Evolutionary conservation across 1,140 invertebrate genomes (phyloP), one percentile per base, ranked within the genome.

Genomic region (Rhagoletis zephyria): DNA sequence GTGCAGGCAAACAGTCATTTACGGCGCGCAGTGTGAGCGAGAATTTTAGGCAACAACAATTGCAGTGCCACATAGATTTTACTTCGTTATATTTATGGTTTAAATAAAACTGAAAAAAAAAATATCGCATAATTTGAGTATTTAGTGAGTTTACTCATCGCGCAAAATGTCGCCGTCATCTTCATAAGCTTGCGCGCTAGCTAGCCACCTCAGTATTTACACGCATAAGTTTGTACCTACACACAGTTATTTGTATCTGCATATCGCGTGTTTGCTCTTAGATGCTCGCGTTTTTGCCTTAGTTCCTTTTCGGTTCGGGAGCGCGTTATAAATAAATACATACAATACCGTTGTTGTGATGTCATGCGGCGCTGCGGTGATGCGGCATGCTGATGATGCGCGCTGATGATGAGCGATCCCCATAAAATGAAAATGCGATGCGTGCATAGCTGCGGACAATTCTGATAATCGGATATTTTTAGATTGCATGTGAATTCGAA

Each of bases 401-500:
- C 45, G 48, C 12, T 30, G 30, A 30, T 56, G 51, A 56, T 81
- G 16, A 81, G 45, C 45, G 16, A 81, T 51, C n/a, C 10, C 14
- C n/a, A 56, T n/a, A n/a, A 51, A 81, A 56, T 81, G 74, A 12
- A 19, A 81, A 56, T 81, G 74, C 74, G 74, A 19, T 81, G 74
- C 74, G 74, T 81, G 74, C 74, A 81, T 81, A 81, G 74, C 74
- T 81, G 74, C n/a, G 74, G 48, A 81, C 74, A 56, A 81, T 81
- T 81, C 19, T 81, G 74, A 81, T 81, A 81, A 81, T 56, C 42
- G 74, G 74, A 30, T 81, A 81, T 81, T 81, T 81, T 81, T 81
- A 81, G 74, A 81, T 30, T 81, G 74, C 74, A 81, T 81, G 74
- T 81, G 74, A 81, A 81, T 81, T 81, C 45, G n/a, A 56, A 81